Evolutionary conservation across 2,797 vertebrate species (phyloP).

Genomic region (Luscinia megarhynchos): DNA sequence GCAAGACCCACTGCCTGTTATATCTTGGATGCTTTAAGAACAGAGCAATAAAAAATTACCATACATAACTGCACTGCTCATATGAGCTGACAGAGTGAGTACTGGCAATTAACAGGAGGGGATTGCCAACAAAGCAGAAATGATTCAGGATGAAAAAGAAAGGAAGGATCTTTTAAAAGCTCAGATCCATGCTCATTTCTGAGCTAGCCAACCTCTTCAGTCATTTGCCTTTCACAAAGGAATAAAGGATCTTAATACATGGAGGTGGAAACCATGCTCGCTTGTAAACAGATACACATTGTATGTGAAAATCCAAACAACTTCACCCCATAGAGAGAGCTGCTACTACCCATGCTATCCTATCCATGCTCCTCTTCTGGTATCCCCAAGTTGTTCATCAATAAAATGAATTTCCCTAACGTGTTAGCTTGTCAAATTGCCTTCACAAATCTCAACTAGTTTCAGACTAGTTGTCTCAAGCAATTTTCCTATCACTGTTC

Average conservation of each 20-base stretch:
- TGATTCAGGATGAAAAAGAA: neutral
- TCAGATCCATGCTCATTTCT: neutral
- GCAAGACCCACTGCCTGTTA: neutral
- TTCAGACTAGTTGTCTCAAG: neutral
- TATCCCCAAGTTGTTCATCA: neutral
- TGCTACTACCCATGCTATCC: too few species aligned
- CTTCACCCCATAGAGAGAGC: neutral
- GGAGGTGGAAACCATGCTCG: neutral
- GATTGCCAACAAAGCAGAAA: neutral
- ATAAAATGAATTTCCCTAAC: neutral
- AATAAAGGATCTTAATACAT: neutral
- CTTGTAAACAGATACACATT: neutral
- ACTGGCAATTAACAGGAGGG: neutral
- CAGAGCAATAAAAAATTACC: constrained; percentile 11
- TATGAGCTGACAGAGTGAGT: neutral
- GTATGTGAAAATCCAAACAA: neutral
- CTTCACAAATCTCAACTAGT: neutral
- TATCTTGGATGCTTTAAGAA: neutral
- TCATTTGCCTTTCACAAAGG: neutral
- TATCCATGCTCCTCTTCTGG: neutral
- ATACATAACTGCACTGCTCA: neutral
- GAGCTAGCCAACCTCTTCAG: neutral
- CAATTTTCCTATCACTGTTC: neutral
- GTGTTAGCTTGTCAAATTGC: neutral
- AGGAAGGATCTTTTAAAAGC: neutral